A percentile compares a stretch with the other conserved stretches of the same genome.
Conservation (phyloP, 2,888 invertebrate genomes). For the Melolontha melolontha region DNA sequence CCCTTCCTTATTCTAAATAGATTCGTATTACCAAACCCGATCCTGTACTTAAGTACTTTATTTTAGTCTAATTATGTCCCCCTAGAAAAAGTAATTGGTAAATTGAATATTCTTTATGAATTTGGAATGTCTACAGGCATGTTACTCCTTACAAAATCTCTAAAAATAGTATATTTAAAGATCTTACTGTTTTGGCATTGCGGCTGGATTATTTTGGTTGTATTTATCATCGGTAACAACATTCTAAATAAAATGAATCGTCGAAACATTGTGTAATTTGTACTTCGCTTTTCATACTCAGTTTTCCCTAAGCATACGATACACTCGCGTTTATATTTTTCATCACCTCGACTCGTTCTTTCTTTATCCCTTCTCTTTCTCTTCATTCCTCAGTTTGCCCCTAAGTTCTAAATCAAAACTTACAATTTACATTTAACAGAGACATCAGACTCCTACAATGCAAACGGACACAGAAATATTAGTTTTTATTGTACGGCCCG, state of each 20-base stretch:
- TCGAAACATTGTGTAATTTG: conserved; percentile 5
- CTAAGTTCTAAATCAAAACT: conserved; percentile 41
- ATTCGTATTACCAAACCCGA: no score
- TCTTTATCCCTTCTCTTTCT: background rate
- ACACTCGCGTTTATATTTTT: background rate
- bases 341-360: background rate
- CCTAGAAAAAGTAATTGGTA: no score
- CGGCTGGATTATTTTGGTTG: background rate
- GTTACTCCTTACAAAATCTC: no score
- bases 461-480: conserved; percentile 62
- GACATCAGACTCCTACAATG: conserved; percentile 61
- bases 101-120: no score
- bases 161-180: background rate
- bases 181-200: background rate
- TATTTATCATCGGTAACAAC: background rate
- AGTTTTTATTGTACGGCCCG: conserved; percentile 61
- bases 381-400: background rate
- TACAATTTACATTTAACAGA: conserved; percentile 54
- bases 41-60: no score
- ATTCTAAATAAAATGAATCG: background rate
- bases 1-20: no score
- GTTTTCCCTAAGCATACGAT: background rate
- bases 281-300: conserved; percentile 2
- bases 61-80: no score
- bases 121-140: no score